These are phyloP conservation scores for Forbesichthys papilliferus DNA, from an alignment of 2,113 vertebrate species.

Conservation along the genomic window DNA sequence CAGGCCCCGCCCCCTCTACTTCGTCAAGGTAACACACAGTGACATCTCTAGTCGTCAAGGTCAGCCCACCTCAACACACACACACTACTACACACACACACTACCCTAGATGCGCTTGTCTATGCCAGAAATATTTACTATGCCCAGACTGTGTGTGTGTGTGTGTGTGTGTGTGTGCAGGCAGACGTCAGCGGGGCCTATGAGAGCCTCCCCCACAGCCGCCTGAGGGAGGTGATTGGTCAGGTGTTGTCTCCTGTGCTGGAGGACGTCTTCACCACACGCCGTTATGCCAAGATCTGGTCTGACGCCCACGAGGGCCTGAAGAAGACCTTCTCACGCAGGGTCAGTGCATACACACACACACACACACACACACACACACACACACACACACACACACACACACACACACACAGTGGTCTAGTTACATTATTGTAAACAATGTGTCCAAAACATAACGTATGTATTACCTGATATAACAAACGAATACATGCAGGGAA, in stretches of 20 bases:
- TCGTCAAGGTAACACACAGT: slow-evolving; percentile 83
- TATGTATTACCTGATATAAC: no score
- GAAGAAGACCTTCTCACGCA: slow-evolving; percentile 75
- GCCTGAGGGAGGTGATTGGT: slow-evolving; percentile 83
- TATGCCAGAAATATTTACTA: neutral
- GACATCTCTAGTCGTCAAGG: neutral
- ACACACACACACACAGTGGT: neutral
- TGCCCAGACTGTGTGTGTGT: neutral
- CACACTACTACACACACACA: no score
- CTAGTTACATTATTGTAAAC: no score
- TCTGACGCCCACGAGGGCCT: slow-evolving; percentile 68
- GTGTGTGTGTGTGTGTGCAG: slow-evolving; percentile 59
- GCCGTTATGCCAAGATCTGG: slow-evolving; percentile 82
- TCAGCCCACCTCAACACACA: no score
- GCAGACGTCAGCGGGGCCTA: slow-evolving; percentile 88
- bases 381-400: neutral
- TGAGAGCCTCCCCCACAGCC: slow-evolving; percentile 86
- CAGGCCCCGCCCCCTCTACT: slow-evolving; percentile 78
- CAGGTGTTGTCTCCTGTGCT: slow-evolving; percentile 69
- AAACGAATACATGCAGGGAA: no score
- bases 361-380: neutral
- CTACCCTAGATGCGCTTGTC: neutral
- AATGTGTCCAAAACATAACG: no score
- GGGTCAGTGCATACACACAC: slow-evolving; percentile 61
- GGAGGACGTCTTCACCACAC: slow-evolving; percentile 76